Evolutionary conservation across 2,888 invertebrate species (phyloP).

Genomic region (Rosalia funebris): DNA sequence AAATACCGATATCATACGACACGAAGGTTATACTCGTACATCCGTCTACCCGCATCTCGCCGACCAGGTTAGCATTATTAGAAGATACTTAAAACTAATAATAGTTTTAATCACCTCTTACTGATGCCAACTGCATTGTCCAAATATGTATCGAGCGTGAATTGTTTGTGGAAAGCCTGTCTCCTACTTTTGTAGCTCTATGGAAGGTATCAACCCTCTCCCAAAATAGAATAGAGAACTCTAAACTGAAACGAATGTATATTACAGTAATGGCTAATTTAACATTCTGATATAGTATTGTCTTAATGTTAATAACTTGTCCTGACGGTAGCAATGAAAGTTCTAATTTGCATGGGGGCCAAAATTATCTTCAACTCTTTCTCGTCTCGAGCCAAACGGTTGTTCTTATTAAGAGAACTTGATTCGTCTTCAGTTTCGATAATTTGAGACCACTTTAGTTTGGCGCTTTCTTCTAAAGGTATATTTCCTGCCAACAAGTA

Average conservation of each 20-base stretch:
- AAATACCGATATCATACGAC: too few species aligned
- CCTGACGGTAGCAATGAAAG: slow-evolving; percentile 18
- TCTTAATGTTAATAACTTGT: background rate
- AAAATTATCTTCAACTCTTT: slow-evolving; percentile 24
- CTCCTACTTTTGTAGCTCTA: too few species aligned
- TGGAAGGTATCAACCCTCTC: too few species aligned
- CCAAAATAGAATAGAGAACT: too few species aligned
- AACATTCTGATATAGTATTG: too few species aligned
- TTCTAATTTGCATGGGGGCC: slow-evolving; percentile 32
- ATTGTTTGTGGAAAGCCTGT: too few species aligned
- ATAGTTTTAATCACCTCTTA: too few species aligned
- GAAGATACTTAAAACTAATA: background rate
- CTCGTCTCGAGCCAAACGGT: slow-evolving; percentile 10
- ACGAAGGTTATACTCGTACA: too few species aligned
- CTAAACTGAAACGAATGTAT: too few species aligned
- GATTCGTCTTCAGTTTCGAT: slow-evolving; percentile 29
- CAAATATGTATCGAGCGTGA: too few species aligned
- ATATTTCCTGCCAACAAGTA: slow-evolving; percentile 73
- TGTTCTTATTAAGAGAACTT: slow-evolving; percentile 15
- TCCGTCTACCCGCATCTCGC: background rate
- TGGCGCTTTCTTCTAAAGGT: slow-evolving; percentile 66
- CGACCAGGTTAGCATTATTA: background rate
- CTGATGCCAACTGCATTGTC: too few species aligned
- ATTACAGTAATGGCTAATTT: too few species aligned
- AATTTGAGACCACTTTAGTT: slow-evolving; percentile 36